A percentile compares a stretch with the other conserved stretches of the same genome.
Conservation (phyloP, 1,140 invertebrate species). For the Cylas formicarius region DNA sequence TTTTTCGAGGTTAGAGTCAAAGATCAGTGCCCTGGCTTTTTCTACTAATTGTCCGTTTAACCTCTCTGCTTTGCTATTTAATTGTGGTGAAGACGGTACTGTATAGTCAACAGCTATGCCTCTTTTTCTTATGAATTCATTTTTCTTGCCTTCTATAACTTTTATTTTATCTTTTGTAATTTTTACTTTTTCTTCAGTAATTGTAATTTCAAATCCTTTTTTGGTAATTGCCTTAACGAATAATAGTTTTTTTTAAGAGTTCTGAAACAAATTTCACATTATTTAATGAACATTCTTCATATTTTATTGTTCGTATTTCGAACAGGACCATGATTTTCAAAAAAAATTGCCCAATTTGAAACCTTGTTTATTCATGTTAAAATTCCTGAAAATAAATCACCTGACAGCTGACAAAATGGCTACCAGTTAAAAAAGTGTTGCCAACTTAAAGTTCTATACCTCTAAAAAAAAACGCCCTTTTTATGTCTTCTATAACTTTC, state of each 20-base stretch:
- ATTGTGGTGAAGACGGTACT: conserved; percentile 33
- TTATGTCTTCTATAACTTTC: conserved; percentile 15
- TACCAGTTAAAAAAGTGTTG: too few species aligned
- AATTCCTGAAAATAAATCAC: too few species aligned
- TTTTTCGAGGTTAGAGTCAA: conserved; percentile 24
- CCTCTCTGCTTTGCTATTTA: conserved; percentile 42
- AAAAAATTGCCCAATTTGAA: too few species aligned
- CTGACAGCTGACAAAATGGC: too few species aligned
- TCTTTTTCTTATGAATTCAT: conserved; percentile 24
- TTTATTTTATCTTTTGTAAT: conserved; percentile 5
- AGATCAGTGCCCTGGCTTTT: conserved; percentile 35
- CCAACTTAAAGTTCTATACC: too few species aligned
- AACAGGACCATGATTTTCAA: too few species aligned
- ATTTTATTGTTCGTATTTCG: too few species aligned
- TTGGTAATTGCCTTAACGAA: too few species aligned
- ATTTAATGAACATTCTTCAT: conserved; percentile 32
- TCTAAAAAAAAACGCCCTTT: conserved; percentile 30
- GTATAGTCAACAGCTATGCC: conserved; percentile 25
- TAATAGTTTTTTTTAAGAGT: conserved; percentile 11
- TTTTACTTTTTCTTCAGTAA: background rate
- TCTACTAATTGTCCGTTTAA: conserved; percentile 37
- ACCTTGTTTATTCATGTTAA: too few species aligned
- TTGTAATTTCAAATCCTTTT: too few species aligned
- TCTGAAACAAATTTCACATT: conserved; percentile 18
- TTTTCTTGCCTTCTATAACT: conserved; percentile 15